Percentiles rank a stretch among this genome's conserved stretches.
Conservation (phyloP, 2,888 invertebrate genomes). For the Polyploca ridens region DNA sequence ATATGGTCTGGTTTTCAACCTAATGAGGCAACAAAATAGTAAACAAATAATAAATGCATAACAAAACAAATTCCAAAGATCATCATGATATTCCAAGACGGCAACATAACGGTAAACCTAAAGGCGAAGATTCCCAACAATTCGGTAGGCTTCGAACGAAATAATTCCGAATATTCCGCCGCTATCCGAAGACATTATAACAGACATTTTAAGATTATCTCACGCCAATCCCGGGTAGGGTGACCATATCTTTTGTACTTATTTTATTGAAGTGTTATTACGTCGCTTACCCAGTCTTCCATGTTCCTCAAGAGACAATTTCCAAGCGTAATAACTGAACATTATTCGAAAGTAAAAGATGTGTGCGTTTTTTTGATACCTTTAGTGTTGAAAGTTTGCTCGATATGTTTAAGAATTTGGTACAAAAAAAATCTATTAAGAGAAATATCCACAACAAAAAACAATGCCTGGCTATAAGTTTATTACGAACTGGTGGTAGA, state of each 20-base stretch:
- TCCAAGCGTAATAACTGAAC: too few relatives aligned
- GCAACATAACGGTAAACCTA: background rate
- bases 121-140: slow-evolving; percentile 1
- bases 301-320: background rate
- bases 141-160: slow-evolving; percentile 15
- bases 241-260: background rate
- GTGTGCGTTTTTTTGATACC: too few relatives aligned
- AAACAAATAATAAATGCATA: background rate
- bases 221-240: slow-evolving; percentile 23
- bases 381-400: too few relatives aligned
- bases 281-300: background rate
- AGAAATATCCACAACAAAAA: too few relatives aligned
- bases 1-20: background rate
- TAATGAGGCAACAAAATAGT: background rate
- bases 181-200: slow-evolving; percentile 46
- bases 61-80: background rate
- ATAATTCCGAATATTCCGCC: slow-evolving; percentile 40
- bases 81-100: background rate
- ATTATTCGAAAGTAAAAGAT: too few relatives aligned
- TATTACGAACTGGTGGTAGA: too few relatives aligned
- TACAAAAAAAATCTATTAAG: too few relatives aligned
- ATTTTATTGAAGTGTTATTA: background rate
- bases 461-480: too few relatives aligned
- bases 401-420: too few relatives aligned
- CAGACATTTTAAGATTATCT: slow-evolving; percentile 38